These are phyloP conservation scores for Murina feae DNA, from an alignment of 2,113 vertebrate genomes.

Conservation along the genomic window DNA sequence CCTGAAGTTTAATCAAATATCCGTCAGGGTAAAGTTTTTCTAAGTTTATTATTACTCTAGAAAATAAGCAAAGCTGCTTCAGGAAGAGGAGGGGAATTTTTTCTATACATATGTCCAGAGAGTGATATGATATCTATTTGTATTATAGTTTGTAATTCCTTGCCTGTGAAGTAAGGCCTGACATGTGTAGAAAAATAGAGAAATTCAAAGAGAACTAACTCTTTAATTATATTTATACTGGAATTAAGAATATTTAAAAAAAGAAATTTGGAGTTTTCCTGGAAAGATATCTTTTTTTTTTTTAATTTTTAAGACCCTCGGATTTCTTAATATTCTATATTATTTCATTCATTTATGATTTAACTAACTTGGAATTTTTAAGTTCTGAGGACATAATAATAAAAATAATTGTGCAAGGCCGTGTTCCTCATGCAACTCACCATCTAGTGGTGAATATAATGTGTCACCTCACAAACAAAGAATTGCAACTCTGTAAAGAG, in stretches of 20 bases:
- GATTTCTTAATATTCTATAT: neutral
- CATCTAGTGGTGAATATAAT: neutral
- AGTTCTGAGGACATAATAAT: neutral
- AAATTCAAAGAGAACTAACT: neutral
- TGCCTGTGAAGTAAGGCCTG: neutral
- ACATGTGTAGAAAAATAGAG: neutral
- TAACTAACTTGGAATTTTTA: neutral
- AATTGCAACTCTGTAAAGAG: neutral
- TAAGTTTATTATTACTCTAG: neutral
- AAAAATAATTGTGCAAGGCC: too few relatives aligned
- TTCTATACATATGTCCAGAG: neutral
- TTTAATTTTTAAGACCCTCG: neutral
- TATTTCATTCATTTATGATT: neutral
- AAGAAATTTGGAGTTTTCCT: neutral
- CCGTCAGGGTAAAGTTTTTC: neutral
- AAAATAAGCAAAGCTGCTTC: neutral
- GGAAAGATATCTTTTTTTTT: neutral
- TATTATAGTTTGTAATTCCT: neutral
- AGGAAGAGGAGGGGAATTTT: neutral
- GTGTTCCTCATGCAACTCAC: neutral
- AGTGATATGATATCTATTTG: neutral
- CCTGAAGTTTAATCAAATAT: neutral
- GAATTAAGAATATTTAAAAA: neutral
- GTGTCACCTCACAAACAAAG: neutral
- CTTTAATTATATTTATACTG: neutral